Base-by-base conservation (phyloP, 92 coral and sea anemone genomes). In the Heteractis magnifica region DNA sequence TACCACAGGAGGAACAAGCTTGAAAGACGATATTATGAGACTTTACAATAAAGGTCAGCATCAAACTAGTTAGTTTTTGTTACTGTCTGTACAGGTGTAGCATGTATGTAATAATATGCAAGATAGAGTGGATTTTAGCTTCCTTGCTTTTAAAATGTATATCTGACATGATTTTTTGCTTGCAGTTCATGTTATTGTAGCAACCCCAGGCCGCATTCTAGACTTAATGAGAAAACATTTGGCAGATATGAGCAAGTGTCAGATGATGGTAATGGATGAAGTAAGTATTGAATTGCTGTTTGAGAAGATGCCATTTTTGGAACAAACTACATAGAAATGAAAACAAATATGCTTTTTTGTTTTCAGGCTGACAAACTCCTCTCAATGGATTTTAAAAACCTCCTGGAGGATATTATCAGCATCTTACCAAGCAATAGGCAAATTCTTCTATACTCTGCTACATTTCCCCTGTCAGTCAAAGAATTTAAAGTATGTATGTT, bases 1-100 rank as follows among this genome's bases (percentile, higher is more conserved):
- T 6, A 97, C 99, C 1, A 97, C 99, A 34, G 99, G 99, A 50
- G 99, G 99, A n/a, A 97, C 99, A 89, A 97, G 98, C 87, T 89
- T 97, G 51, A 97, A 92, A 89, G 99, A 97, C 80, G 99, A 97
- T 85, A 97, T 97, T 21, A 94, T 97, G 95, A 90, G 99, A 81
- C 86, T 97, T 6, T 97, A 97, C 84, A 92, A 89, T 79, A 91
- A 89, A 83, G 99, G 97, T 93, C 86, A 10, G 72, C 52, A 56
- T 34, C 44, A 34, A 34, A 34, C 44, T 34, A 34, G 34, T 26
- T 26, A 26, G 44, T 34, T 34, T 34, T 34, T 34, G 44, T 34
- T 34, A 34, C 44, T 34, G 44, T 34, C 44, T 34, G 2, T 34
- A 34, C 44, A 34, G 44, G 44, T 34, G 44, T 34, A 34, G 65